Evolutionary conservation across 2,113 vertebrate genomes (phyloP), one percentile per base, ranked within the genome.

Genomic region (Halcyon senegalensis): DNA sequence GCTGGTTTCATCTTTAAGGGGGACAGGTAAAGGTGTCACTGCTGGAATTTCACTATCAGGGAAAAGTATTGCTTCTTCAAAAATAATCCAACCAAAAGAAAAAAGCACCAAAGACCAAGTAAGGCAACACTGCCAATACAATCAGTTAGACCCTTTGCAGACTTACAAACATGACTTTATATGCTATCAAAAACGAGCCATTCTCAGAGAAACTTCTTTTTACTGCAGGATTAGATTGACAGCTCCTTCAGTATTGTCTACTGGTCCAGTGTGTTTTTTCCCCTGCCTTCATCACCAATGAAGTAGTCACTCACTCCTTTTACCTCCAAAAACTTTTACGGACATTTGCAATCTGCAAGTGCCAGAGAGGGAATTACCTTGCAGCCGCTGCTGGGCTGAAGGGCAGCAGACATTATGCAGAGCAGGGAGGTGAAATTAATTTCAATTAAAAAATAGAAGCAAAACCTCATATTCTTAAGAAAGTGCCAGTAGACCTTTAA

Each of bases 401-500:
- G 55, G 74, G 81, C 92, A 96, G 66, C 53, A 75, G 73, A 48
- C 76, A 66, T 69, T 69, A 44, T 58, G 25, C 44, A 69, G 16
- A 75, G 81, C 69, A 62, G 31, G 10, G 53, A 84, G 31, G 66
- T 84, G 76, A 90, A 94, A 92, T 58, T 25, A 62, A 89, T 86
- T 95, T 74, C 75, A 77, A n/a, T 58, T 51, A 51, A 93, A 88
- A 94, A 83, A 89, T 6, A 73, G 66, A 88, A 86, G 89, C 60
- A 89, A 94, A 92, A 14, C 5, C 23, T 88, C 66, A 74, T 87
- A 72, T 63, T 81, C 81, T 79, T 76, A 44, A 81, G 78, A 66
- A 76, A 93, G 76, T 94, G 92, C 91, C 77, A 93, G 53, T 33
- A 80, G 89, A 84, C 80, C 84, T 93, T 93, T 92, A 95, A 85